Percentiles rank a stretch among this genome's conserved stretches.
Evolutionary conservation across 53 echinoderm and acorn worm species (phyloP).

Genomic region (Echinometra lucunter): DNA sequence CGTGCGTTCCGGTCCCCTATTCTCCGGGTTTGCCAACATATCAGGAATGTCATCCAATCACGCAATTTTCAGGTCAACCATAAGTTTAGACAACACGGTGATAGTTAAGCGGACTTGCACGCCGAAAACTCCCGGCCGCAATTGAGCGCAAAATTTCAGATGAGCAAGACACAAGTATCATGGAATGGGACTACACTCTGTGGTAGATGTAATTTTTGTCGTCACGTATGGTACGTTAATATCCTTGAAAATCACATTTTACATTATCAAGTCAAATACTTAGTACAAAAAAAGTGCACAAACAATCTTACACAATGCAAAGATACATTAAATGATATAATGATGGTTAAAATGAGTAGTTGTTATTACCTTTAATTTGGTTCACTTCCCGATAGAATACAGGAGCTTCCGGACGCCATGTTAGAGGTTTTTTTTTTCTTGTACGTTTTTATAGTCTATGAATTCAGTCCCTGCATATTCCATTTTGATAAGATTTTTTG

Average conservation of each 20-base stretch:
- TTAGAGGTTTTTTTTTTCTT: no score
- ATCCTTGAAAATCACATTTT: not conserved
- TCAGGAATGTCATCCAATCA: no score
- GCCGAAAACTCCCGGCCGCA: not conserved
- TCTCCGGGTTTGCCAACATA: no score
- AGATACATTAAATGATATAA: not conserved
- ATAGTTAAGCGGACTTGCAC: no score
- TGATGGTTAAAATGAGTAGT: not conserved
- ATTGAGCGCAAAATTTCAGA: not conserved
- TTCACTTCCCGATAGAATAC: not conserved
- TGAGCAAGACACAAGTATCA: not conserved
- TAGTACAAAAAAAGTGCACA: not conserved
- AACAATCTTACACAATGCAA: not conserved
- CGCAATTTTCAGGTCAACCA: no score
- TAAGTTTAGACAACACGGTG: no score
- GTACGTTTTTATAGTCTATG: no score
- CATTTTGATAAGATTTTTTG: no score
- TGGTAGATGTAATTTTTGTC: not conserved
- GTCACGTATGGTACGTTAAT: not conserved
- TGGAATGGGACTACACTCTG: not conserved
- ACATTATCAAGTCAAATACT: not conserved
- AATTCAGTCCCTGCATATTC: no score
- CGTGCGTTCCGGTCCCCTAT: no score
- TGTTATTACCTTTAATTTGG: slow-evolving; percentile 21
- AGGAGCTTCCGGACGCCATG: not conserved